These are phyloP conservation scores for Mesorhabditis belari DNA, from an alignment of 2,888 invertebrate genomes.

Conservation along the genomic window DNA sequence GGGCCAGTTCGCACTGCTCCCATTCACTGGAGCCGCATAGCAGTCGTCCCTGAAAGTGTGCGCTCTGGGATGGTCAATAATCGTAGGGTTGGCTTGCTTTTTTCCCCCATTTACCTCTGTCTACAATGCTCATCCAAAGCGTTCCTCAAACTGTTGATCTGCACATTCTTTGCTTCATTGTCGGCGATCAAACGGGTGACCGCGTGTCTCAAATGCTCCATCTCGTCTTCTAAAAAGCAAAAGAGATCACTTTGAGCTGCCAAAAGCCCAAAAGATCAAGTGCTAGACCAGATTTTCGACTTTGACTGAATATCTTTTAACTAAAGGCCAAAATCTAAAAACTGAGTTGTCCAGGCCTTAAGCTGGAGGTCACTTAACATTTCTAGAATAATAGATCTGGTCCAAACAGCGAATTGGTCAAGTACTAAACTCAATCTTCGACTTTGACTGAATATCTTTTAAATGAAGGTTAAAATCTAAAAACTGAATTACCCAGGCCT, in stretches of 20 bases:
- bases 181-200: conserved; percentile 57
- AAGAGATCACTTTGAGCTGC: background rate
- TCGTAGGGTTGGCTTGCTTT: background rate
- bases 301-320: no score
- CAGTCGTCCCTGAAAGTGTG: background rate
- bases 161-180: conserved; percentile 58
- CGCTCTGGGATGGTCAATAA: no score
- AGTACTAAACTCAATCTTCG: no score
- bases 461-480: no score
- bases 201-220: conserved; percentile 56
- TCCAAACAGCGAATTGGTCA: no score
- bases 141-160: conserved; percentile 55
- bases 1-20: background rate
- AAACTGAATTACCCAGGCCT: no score
- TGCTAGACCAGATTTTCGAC: no score
- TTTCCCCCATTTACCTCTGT: background rate
- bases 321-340: no score
- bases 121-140: conserved; percentile 38
- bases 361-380: no score
- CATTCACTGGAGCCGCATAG: background rate
- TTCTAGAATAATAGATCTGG: no score
- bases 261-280: background rate
- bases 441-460: no score
- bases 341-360: no score
- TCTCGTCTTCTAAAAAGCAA: conserved; percentile 55